phyloP scores from a whole-genome alignment of 2,888 invertebrate genomes.

The Therioaphis trifolii region DNA sequence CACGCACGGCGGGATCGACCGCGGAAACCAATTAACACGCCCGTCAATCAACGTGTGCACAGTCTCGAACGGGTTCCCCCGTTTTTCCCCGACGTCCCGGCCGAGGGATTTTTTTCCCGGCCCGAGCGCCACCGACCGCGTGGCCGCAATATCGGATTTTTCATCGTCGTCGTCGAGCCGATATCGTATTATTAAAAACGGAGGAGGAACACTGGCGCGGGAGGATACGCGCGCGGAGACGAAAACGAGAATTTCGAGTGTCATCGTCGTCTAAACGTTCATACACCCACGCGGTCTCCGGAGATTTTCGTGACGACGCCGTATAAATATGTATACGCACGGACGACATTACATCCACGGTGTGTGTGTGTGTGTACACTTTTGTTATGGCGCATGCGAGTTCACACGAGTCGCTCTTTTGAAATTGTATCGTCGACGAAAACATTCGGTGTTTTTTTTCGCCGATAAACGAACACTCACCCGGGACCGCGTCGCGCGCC shows the following conservation, averaged over 20 bases:
- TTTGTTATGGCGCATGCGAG: too few relatives aligned
- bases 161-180: too few relatives aligned
- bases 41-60: background rate
- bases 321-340: background rate
- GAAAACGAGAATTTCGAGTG: background rate
- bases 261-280: background rate
- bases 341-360: background rate
- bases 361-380: background rate
- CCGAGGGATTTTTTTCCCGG: background rate
- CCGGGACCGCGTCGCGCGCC: too few relatives aligned
- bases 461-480: too few relatives aligned
- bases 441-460: too few relatives aligned
- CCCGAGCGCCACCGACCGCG: background rate
- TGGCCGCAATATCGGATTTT: background rate
- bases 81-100: background rate
- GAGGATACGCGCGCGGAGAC: background rate
- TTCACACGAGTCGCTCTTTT: too few relatives aligned
- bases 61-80: background rate
- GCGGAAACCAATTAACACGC: slow-evolving; percentile 2
- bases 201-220: too few relatives aligned
- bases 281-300: background rate
- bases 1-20: background rate
- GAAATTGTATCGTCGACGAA: too few relatives aligned
- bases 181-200: too few relatives aligned
- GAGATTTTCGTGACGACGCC: background rate